These are phyloP conservation scores for Mesochorus sp. DNA, from an alignment of 2,888 invertebrate species.

Conservation along the genomic window DNA sequence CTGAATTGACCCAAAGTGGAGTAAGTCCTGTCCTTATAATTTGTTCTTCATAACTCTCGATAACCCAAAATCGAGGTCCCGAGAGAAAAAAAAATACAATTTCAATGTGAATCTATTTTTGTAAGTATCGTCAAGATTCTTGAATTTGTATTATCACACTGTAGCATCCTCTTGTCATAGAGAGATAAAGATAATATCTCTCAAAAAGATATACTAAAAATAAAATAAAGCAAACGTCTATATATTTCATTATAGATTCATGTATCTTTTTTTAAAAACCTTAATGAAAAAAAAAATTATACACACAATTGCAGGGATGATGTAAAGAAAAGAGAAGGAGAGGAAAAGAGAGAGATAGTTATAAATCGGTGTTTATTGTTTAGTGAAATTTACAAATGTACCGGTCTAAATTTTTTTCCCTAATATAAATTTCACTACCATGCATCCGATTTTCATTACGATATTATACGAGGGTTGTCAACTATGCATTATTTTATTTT, in stretches of 20 bases:
- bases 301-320: no score
- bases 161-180: conserved; percentile 5
- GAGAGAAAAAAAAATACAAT: no score
- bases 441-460: conserved; percentile 47
- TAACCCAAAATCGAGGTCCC: no score
- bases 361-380: conserved; percentile 77
- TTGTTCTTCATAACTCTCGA: no score
- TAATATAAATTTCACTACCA: conserved; percentile 50
- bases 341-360: conserved; percentile 64
- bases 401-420: conserved; percentile 61
- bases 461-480: conserved; percentile 38
- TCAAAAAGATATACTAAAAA: background rate
- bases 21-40: no score
- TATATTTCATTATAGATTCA: conserved; percentile 22
- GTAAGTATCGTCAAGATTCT: background rate
- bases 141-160: conserved; percentile 30
- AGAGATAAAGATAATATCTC: conserved; percentile 13
- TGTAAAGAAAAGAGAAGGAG: no score
- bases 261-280: background rate
- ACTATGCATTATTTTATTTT: conserved; percentile 19
- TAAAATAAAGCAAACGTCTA: conserved; percentile 19
- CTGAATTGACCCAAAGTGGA: no score
- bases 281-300: background rate
- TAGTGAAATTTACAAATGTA: conserved; percentile 78
- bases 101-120: no score